Percentiles rank a stretch among this genome's conserved stretches.
Evolutionary conservation across 2,888 invertebrate genomes (phyloP).

Genomic region (Zaprionus bogoriensis): DNA sequence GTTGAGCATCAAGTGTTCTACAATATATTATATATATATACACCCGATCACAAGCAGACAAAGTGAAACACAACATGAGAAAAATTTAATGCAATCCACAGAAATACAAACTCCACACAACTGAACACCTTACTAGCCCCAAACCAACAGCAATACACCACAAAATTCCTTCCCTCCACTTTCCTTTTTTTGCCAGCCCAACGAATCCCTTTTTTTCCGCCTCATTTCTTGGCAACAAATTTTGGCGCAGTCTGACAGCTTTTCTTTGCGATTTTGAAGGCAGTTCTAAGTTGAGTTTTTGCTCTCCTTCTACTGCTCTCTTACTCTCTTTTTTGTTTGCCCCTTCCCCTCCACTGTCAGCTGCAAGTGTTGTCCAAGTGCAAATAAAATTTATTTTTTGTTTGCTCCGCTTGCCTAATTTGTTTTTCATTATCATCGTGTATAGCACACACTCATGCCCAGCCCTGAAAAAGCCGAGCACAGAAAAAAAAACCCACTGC

Average conservation of each 20-base stretch:
- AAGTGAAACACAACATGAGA: slow-evolving; percentile 10
- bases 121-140: too few relatives aligned
- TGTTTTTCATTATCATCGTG: slow-evolving; percentile 64
- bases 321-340: slow-evolving; percentile 6
- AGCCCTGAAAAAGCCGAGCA: neutral
- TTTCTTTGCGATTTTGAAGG: slow-evolving; percentile 35
- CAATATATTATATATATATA: too few relatives aligned
- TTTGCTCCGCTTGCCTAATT: slow-evolving; percentile 60
- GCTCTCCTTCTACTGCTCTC: neutral
- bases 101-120: slow-evolving; percentile 24
- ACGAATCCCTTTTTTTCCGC: slow-evolving; percentile 12
- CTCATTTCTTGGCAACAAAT: slow-evolving; percentile 50
- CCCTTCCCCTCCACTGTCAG: slow-evolving; percentile 49
- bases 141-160: slow-evolving; percentile 12
- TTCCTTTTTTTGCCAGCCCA: slow-evolving; percentile 14
- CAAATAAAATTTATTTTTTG: slow-evolving; percentile 49
- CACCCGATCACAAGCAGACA: slow-evolving; percentile 17
- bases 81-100: slow-evolving; percentile 59
- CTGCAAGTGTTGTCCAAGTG: slow-evolving; percentile 68
- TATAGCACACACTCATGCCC: slow-evolving; percentile 21
- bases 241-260: slow-evolving; percentile 57
- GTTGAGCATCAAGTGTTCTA: slow-evolving; percentile 35
- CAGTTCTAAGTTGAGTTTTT: slow-evolving; percentile 23
- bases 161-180: slow-evolving; percentile 3
- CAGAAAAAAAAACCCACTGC: slow-evolving; percentile 16